phyloP scores from a whole-genome alignment of 1,140 invertebrate genomes.

The Centruroides sculpturatus region DNA sequence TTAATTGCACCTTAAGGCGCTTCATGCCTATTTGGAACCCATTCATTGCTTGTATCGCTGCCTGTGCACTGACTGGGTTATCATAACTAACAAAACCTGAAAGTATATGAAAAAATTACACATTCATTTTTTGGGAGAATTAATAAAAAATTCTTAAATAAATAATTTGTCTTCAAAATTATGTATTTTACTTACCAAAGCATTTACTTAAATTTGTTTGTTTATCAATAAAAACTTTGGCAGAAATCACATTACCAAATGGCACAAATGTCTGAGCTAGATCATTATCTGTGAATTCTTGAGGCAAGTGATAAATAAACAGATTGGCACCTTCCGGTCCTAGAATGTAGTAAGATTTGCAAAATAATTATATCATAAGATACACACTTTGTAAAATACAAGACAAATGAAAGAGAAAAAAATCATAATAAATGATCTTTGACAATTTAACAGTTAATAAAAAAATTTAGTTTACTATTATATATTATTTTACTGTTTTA shows the following conservation, averaged over 20 bases:
- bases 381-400: too few species aligned
- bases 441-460: too few species aligned
- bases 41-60: constrained; percentile 93
- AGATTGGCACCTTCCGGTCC: constrained; percentile 93
- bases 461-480: too few species aligned
- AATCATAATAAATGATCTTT: too few species aligned
- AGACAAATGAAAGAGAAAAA: too few species aligned
- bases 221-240: constrained; percentile 99
- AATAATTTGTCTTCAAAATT: too few species aligned
- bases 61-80: constrained; percentile 41
- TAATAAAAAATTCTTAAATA: too few species aligned
- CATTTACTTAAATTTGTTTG: constrained; percentile 97
- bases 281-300: constrained; percentile 92
- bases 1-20: constrained; percentile 26
- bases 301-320: constrained; percentile 97
- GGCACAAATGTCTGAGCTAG: constrained; percentile 86
- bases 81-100: constrained; percentile 84
- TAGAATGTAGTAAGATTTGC: not conserved
- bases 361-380: too few species aligned
- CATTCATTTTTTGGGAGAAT: too few species aligned
- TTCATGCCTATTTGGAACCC: constrained; percentile 47
- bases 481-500: too few species aligned
- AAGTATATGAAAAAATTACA: constrained; percentile 15
- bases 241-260: constrained; percentile 92
- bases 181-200: constrained; percentile 51